phyloP scores from a whole-genome alignment of 2,113 vertebrate species.

The Astur gentilis region DNA sequence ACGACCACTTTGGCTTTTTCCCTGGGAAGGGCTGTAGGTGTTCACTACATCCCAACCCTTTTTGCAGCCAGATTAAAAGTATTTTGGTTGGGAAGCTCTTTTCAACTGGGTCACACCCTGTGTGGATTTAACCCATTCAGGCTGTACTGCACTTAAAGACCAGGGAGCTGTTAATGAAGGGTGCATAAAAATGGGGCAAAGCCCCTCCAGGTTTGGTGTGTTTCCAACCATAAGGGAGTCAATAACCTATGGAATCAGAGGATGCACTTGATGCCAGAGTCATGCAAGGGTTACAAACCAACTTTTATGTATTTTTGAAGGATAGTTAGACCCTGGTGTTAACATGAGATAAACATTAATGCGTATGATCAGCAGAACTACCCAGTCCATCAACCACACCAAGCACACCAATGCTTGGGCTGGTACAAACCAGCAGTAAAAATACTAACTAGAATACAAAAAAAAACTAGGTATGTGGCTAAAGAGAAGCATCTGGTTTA shows the following conservation, averaged over 20 bases:
- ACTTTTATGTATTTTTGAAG: not conserved
- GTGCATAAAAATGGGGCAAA: not conserved
- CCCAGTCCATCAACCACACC: not conserved
- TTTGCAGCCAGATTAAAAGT: not conserved
- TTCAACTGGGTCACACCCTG: not conserved
- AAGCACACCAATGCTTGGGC: rapidly evolving
- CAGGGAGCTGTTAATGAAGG: not conserved
- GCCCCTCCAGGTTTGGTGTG: not conserved
- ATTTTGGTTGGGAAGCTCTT: not conserved
- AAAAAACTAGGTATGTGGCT: rapidly evolving
- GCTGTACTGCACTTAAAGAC: not conserved
- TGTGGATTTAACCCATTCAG: not conserved
- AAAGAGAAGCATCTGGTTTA: not conserved
- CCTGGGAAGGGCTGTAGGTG: not conserved
- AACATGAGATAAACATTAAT: not conserved
- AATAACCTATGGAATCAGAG: not conserved
- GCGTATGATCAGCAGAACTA: not conserved
- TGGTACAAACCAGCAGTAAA: not conserved
- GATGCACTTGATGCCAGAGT: not conserved
- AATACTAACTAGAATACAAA: not conserved
- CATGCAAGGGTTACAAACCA: not conserved
- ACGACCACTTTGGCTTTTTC: not conserved
- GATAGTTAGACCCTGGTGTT: not conserved
- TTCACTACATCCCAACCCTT: not conserved
- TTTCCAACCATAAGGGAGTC: not conserved